Percentiles rank a stretch among this genome's conserved stretches.
Conservation (phyloP, 2,113 vertebrate genomes). For the Rhea americana region DNA sequence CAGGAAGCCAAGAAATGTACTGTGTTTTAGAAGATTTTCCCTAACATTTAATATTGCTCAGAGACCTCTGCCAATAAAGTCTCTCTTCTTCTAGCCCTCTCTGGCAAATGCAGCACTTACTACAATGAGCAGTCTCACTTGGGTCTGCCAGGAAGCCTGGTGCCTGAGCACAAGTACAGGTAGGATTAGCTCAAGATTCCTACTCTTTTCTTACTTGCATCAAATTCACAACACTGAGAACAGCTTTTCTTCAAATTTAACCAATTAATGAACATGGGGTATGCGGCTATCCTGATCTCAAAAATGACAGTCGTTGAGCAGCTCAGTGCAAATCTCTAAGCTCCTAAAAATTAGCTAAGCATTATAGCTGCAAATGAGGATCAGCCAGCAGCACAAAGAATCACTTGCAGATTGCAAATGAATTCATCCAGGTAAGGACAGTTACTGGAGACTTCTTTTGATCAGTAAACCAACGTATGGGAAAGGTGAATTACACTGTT, state of each 20-base stretch:
- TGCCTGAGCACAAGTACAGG: neutral
- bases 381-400: neutral
- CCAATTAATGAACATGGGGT: too few species aligned
- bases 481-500: neutral
- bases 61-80: neutral
- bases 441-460: neutral
- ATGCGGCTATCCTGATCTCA: too few species aligned
- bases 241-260: neutral
- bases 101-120: fast-evolving
- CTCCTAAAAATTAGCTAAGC: neutral
- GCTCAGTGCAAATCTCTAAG: neutral
- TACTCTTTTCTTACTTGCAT: neutral
- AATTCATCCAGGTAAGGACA: neutral
- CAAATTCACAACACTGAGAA: neutral
- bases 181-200: neutral
- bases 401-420: neutral
- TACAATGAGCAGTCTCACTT: neutral
- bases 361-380: neutral
- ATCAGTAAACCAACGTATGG: neutral
- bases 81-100: neutral
- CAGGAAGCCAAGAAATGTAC: neutral
- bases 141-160: neutral
- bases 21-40: neutral
- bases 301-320: neutral
- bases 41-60: neutral